Conservation (phyloP, 2,797 vertebrate species). For the Selene dorsalis region DNA sequence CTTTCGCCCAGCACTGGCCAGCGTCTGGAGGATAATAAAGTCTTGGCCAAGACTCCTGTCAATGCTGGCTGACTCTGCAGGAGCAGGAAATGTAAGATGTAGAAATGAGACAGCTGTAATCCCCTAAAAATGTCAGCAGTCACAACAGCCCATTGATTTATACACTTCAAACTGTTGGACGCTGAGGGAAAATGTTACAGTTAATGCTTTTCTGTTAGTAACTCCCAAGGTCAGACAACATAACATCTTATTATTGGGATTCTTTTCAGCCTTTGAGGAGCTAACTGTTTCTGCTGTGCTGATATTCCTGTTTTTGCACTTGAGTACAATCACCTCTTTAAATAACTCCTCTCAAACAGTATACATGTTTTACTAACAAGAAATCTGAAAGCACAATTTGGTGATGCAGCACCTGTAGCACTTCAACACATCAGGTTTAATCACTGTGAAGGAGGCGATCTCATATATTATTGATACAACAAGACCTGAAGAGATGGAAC, state of each 20-base stretch:
- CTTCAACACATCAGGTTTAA: conserved; percentile 58
- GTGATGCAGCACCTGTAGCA: conserved; percentile 45
- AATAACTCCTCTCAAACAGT: conserved; percentile 23
- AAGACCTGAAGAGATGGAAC: conserved; percentile 39
- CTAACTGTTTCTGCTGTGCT: conserved; percentile 4
- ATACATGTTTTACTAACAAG: conserved; percentile 40
- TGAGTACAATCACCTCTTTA: conserved; percentile 18
- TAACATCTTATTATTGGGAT: conserved; percentile 6
- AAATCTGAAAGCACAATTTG: conserved; percentile 44
- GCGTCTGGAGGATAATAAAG: conserved; percentile 43
- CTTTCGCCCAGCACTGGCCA: conserved; percentile 60
- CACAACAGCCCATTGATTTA: conserved; percentile 58
- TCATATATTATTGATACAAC: conserved; percentile 61
- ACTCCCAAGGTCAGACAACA: conserved; percentile 27
- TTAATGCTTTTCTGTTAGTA: conserved; percentile 33
- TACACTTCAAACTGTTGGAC: conserved; percentile 34
- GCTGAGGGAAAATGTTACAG: conserved; percentile 11
- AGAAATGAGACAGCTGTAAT: conserved; percentile 65
- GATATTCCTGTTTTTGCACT: conserved; percentile 2
- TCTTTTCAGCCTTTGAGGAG: conserved; percentile 20
- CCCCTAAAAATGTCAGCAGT: conserved; percentile 59
- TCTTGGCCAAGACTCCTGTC: conserved; percentile 41
- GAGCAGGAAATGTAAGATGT: conserved; percentile 55
- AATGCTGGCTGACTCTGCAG: conserved; percentile 40
- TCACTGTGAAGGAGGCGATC: conserved; percentile 36